Percentiles rank a stretch among this genome's conserved stretches.
Evolutionary conservation across 2,888 invertebrate species (phyloP).

Genomic region (Melanostoma scalare): DNA sequence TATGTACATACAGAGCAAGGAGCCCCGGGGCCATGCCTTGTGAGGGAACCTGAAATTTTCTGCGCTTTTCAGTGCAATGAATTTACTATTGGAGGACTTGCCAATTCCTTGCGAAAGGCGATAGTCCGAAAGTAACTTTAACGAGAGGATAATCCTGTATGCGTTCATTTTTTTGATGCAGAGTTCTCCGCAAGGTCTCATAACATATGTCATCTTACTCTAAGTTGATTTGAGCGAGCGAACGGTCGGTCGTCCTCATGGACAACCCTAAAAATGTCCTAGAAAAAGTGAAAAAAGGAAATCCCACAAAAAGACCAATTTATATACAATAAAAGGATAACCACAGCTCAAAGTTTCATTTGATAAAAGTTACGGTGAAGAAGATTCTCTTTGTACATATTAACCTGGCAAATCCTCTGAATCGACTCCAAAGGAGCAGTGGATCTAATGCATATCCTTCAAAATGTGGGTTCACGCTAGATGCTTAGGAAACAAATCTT

Average conservation of each 20-base stretch:
- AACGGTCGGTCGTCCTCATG: neutral
- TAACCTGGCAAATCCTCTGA: neutral
- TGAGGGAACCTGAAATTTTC: neutral
- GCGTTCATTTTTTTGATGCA: too few species aligned
- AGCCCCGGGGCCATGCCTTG: neutral
- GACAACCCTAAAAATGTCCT: neutral
- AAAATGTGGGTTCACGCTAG: too few species aligned
- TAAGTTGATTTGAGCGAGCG: too few species aligned
- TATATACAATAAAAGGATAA: neutral
- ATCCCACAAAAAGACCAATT: neutral
- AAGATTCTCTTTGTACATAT: neutral
- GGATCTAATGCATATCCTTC: conserved; percentile 4
- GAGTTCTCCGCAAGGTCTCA: too few species aligned
- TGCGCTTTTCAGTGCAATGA: too few species aligned
- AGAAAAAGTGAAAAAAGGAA: conserved; percentile 1
- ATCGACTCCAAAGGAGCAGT: conserved; percentile 1
- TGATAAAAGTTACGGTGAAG: neutral
- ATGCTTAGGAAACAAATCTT: too few species aligned
- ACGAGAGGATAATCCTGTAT: too few species aligned
- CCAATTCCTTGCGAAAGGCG: too few species aligned
- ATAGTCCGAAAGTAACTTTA: too few species aligned
- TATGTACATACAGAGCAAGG: neutral
- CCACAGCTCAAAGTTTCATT: neutral
- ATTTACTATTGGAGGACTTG: too few species aligned
- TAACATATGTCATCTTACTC: too few species aligned